Conservation (phyloP, 2,797 vertebrate species). For the Cossypha caffra region DNA sequence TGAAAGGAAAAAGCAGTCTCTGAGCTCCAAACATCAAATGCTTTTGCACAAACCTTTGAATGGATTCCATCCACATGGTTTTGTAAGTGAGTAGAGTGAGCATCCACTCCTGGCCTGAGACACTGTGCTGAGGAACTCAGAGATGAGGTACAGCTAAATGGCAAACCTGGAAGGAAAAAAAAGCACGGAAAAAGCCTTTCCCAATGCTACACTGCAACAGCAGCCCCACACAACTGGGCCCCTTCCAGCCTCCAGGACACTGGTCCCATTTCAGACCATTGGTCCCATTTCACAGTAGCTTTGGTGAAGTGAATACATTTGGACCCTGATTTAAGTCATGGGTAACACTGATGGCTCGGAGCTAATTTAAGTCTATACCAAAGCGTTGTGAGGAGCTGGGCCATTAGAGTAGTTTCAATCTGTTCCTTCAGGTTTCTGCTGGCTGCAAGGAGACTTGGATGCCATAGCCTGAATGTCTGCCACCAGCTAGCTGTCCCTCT, state of each 20-base stretch:
- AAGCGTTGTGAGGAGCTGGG: background rate
- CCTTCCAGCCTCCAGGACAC: background rate
- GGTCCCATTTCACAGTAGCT: background rate
- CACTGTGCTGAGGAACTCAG: background rate
- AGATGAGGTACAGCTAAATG: background rate
- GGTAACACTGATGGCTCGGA: background rate
- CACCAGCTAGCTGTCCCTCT: background rate
- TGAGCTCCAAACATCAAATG: background rate
- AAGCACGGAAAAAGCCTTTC: background rate
- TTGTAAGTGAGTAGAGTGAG: background rate
- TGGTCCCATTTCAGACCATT: background rate
- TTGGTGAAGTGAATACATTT: background rate
- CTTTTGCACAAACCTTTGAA: background rate
- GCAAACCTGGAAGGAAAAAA: background rate
- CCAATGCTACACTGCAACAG: fast-evolving
- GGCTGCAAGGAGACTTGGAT: background rate
- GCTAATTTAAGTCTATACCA: background rate
- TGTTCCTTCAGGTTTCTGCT: background rate
- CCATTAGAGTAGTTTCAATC: background rate
- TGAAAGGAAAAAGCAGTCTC: background rate
- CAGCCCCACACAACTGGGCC: background rate
- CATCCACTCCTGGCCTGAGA: background rate
- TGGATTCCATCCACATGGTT: background rate
- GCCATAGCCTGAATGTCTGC: background rate
- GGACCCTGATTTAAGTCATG: background rate